Evolutionary conservation across 2,113 vertebrate species (phyloP).

Genomic region (Chamaea fasciata): DNA sequence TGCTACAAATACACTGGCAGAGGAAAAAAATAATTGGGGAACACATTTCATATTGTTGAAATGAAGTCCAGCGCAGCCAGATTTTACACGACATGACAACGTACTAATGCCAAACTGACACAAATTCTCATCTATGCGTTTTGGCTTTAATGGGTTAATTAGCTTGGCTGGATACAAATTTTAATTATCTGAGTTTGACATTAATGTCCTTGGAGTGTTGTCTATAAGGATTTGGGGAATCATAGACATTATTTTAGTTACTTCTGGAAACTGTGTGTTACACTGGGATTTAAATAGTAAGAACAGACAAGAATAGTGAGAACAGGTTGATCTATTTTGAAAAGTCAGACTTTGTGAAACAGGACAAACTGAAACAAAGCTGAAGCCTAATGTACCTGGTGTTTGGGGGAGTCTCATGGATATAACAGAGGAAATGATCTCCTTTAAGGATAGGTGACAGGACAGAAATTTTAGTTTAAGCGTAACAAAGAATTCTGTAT

Average conservation of each 20-base stretch:
- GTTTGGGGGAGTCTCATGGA: not conserved
- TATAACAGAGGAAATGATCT: not conserved
- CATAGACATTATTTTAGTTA: constrained; percentile 64
- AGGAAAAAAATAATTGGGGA: constrained; percentile 12
- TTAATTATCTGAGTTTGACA: constrained; percentile 67
- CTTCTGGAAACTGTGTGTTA: constrained; percentile 59
- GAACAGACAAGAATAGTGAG: constrained; percentile 58
- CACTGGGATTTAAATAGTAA: constrained; percentile 57
- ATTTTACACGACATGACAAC: constrained; percentile 52
- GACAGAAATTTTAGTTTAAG: not conserved
- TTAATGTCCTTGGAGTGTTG: constrained; percentile 65
- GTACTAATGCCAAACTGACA: constrained; percentile 45
- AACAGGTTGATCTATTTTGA: constrained; percentile 64
- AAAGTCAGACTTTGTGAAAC: constrained; percentile 30
- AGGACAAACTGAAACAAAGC: not conserved
- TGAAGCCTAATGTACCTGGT: not conserved
- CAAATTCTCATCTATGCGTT: constrained; percentile 38
- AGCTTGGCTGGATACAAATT: constrained; percentile 66
- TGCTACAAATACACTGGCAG: not conserved
- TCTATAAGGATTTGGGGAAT: constrained; percentile 61
- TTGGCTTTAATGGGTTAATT: constrained; percentile 66
- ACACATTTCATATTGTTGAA: not conserved
- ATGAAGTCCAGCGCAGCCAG: constrained; percentile 24
- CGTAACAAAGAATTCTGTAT: not conserved
- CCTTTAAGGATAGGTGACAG: not conserved